phyloP scores from a whole-genome alignment of 1,140 invertebrate species.

The Drosophila sproati region DNA sequence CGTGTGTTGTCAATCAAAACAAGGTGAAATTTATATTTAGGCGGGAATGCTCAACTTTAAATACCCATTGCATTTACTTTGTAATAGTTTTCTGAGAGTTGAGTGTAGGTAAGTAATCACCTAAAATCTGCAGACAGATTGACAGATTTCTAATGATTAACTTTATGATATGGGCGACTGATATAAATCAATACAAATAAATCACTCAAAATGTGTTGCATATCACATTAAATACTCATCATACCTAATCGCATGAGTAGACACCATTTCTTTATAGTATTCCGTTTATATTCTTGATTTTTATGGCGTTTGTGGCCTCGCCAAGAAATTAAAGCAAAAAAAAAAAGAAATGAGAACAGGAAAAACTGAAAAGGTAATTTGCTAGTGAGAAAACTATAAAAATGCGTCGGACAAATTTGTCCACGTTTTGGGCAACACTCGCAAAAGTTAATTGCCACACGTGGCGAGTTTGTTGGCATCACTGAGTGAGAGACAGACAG shows the following conservation, averaged over 20 bases:
- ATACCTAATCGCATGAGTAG: too few relatives aligned
- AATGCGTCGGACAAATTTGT: background rate
- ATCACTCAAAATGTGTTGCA: too few relatives aligned
- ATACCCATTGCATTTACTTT: background rate
- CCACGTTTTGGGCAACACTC: background rate
- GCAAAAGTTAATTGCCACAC: conserved; percentile 49
- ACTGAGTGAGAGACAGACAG: background rate
- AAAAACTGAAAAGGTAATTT: background rate
- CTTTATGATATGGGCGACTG: too few relatives aligned
- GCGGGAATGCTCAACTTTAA: background rate
- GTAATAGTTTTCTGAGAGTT: too few relatives aligned
- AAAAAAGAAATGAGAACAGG: background rate
- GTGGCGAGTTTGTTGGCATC: conserved; percentile 4
- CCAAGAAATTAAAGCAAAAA: background rate
- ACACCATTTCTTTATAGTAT: background rate
- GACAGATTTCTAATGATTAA: too few relatives aligned
- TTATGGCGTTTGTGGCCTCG: conserved; percentile 22
- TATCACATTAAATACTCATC: too few relatives aligned
- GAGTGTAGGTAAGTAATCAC: too few relatives aligned
- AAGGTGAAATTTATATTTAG: background rate
- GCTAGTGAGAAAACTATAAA: background rate
- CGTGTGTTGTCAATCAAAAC: background rate
- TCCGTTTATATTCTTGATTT: conserved; percentile 9
- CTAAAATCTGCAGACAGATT: too few relatives aligned
- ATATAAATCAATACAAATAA: too few relatives aligned